A percentile compares a stretch with the other conserved stretches of the same genome.
Evolutionary conservation across 2,888 invertebrate species (phyloP).

Genomic region (Leptopterna dolabrata): DNA sequence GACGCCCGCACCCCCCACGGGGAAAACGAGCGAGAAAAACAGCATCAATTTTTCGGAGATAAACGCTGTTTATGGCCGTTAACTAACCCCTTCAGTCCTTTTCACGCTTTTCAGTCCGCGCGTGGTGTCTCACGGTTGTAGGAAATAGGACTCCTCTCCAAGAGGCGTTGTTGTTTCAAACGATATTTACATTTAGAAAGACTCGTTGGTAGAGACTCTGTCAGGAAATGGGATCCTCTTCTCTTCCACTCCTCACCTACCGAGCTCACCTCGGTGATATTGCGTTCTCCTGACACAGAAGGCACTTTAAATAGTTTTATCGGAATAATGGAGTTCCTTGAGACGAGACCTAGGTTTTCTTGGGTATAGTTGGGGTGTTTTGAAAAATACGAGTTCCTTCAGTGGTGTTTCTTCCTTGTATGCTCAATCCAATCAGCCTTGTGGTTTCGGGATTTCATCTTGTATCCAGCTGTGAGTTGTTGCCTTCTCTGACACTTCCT

Average conservation of each 20-base stretch:
- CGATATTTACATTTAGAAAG: slow-evolving; percentile 22
- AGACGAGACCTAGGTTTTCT: not conserved
- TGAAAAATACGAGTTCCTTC: too few species aligned
- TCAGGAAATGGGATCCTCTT: slow-evolving; percentile 1
- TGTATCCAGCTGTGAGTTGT: too few species aligned
- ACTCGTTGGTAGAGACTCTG: not conserved
- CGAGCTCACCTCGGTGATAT: not conserved
- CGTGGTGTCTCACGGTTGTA: not conserved
- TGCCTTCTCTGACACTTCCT: too few species aligned
- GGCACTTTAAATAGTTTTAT: not conserved
- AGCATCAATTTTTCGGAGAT: not conserved
- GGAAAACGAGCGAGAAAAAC: not conserved
- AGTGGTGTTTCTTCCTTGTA: too few species aligned
- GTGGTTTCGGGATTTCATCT: too few species aligned
- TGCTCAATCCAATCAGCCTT: too few species aligned
- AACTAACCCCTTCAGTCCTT: not conserved
- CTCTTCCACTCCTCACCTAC: not conserved
- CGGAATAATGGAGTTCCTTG: not conserved
- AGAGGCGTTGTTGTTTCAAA: not conserved
- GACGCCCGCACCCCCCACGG: not conserved
- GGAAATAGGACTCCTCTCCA: not conserved
- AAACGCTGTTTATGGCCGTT: not conserved
- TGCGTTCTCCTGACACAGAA: not conserved
- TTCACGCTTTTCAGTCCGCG: not conserved
- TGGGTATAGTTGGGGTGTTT: too few species aligned